Evolutionary conservation across 2,797 vertebrate genomes (phyloP).

Genomic region (Pyrocephalus nanus): DNA sequence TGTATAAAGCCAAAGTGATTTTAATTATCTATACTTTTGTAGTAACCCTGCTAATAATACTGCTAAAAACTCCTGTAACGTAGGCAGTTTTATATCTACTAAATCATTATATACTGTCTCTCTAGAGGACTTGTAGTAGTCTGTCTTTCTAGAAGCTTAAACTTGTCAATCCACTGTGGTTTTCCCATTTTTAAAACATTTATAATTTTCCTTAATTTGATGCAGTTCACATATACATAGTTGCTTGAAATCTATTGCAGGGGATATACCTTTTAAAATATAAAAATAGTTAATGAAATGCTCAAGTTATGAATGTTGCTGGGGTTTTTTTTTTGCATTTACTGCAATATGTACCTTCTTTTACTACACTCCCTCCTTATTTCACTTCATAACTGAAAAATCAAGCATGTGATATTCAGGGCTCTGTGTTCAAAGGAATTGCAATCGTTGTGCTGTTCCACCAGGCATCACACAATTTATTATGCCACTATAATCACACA

Average conservation of each 20-base stretch:
- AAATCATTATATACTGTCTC: neutral
- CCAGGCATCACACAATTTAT: neutral
- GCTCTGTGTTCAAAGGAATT: neutral
- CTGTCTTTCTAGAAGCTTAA: neutral
- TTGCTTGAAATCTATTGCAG: neutral
- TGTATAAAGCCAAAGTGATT: neutral
- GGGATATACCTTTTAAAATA: neutral
- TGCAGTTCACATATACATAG: neutral
- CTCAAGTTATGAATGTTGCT: neutral
- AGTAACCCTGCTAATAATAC: neutral
- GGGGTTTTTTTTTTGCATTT: neutral
- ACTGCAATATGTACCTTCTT: neutral
- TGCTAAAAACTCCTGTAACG: neutral
- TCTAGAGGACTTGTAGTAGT: neutral
- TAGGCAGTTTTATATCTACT: neutral
- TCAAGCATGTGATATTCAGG: neutral
- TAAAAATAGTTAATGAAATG: neutral
- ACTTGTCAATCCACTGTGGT: neutral
- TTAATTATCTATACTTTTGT: neutral
- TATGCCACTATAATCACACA: neutral
- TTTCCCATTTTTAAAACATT: neutral
- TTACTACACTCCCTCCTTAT: neutral
- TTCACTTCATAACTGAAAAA: slow-evolving; percentile 24
- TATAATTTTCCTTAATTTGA: neutral
- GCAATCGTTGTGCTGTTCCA: neutral